Evolutionary conservation across 2,888 invertebrate species (phyloP).

Genomic region (Syrphus vitripennis): DNA sequence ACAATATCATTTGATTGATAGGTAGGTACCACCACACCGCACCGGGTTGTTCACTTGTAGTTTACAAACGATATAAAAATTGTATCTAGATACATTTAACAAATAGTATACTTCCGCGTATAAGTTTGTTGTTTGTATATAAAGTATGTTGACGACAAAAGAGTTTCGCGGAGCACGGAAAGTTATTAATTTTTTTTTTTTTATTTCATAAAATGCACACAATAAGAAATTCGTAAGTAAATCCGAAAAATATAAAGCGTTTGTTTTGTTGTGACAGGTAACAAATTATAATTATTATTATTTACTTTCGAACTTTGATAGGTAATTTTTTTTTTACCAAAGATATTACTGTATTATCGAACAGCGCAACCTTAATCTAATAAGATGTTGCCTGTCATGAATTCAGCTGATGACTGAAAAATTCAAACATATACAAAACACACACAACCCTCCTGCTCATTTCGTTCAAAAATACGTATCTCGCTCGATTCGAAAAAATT

Average conservation of each 20-base stretch:
- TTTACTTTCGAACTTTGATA: conserved; percentile 4
- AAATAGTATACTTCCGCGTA: conserved; percentile 53
- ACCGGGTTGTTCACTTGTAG: conserved; percentile 60
- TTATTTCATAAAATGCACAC: neutral
- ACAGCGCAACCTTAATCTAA: conserved; percentile 77
- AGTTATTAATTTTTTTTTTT: conserved; percentile 9
- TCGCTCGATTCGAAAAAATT: conserved; percentile 70
- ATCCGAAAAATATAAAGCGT: conserved; percentile 3
- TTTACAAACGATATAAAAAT: conserved; percentile 46
- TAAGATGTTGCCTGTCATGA: conserved; percentile 81
- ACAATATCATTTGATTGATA: conserved; percentile 57
- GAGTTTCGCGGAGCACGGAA: conserved; percentile 53
- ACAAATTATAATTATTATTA: neutral
- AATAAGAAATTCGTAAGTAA: neutral
- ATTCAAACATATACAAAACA: conserved; percentile 80
- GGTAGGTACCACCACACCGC: conserved; percentile 24
- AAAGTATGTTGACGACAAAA: conserved; percentile 55
- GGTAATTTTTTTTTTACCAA: conserved; percentile 3
- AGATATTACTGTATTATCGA: conserved; percentile 63
- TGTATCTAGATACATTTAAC: conserved; percentile 56
- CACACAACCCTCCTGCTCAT: conserved; percentile 77
- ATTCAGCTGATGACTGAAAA: conserved; percentile 81
- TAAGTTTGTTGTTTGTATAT: conserved; percentile 29
- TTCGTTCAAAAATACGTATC: conserved; percentile 12
- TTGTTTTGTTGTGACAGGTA: neutral